Percentiles rank a stretch among this genome's conserved stretches.
phyloP scores from a whole-genome alignment of 2,797 vertebrate genomes.

The Emys orbicularis region DNA sequence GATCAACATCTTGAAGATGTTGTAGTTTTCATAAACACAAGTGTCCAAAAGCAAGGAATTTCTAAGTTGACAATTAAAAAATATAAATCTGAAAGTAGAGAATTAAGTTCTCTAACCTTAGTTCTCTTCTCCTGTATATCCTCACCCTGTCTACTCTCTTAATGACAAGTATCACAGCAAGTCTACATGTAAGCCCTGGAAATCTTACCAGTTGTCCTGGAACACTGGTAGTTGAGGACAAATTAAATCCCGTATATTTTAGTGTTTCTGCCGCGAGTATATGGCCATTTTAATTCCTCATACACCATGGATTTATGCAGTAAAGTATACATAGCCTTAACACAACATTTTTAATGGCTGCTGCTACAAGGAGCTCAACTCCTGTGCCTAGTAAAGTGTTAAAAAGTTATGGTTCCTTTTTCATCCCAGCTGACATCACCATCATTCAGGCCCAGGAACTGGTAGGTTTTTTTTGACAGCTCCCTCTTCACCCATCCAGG shows the following conservation, averaged over 20 bases:
- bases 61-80: neutral
- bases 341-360: neutral
- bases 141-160: neutral
- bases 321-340: too few relatives aligned
- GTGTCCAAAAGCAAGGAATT: neutral
- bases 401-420: neutral
- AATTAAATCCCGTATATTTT: too few relatives aligned
- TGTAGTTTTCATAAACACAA: neutral
- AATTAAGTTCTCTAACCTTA: neutral
- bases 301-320: neutral
- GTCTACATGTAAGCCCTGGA: neutral
- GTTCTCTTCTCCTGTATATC: neutral
- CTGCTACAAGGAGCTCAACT: neutral
- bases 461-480: neutral
- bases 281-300: neutral
- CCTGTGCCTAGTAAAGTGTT: neutral
- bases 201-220: neutral
- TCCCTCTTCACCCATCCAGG: neutral
- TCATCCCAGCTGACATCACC: neutral
- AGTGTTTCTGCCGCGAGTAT: neutral
- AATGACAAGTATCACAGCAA: neutral
- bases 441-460: neutral
- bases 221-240: too few relatives aligned
- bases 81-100: neutral
- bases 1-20: neutral